Conservation (phyloP, 2,113 vertebrate species). For the Mola mola region DNA sequence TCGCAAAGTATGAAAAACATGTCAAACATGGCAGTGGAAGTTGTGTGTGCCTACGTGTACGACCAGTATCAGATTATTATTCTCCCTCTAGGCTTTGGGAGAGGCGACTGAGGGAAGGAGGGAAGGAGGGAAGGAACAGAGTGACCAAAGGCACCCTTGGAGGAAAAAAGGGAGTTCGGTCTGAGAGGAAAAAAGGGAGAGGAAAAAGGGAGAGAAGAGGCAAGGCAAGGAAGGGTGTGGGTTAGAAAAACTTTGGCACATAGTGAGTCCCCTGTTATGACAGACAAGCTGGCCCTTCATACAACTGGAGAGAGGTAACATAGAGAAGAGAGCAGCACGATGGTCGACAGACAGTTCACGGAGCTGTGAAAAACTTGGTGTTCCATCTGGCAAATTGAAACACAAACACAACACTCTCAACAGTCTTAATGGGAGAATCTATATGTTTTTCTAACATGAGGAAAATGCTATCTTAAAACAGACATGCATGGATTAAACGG, state of each 20-base stretch:
- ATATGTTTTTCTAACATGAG: too few species aligned
- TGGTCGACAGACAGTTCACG: slow-evolving; percentile 31
- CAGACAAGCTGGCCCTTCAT: slow-evolving; percentile 79
- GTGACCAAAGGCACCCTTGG: slow-evolving; percentile 43
- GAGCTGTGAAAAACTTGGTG: slow-evolving; percentile 12
- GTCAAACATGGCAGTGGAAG: background rate
- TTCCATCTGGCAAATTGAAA: too few species aligned
- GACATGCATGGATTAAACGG: too few species aligned
- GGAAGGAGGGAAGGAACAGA: slow-evolving; percentile 59
- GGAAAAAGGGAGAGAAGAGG: slow-evolving; percentile 38
- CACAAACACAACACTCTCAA: too few species aligned
- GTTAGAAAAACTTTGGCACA: slow-evolving; percentile 71
- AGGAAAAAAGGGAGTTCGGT: slow-evolving; percentile 61
- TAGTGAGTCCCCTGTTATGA: slow-evolving; percentile 77
- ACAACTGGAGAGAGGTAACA: slow-evolving; percentile 28
- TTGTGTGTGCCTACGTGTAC: background rate
- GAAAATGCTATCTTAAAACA: too few species aligned
- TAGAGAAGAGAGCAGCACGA: slow-evolving; percentile 27
- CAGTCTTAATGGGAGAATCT: too few species aligned
- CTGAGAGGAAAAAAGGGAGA: slow-evolving; percentile 47
- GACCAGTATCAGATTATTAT: slow-evolving; percentile 25
- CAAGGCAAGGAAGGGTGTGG: slow-evolving; percentile 68
- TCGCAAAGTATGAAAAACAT: slow-evolving; percentile 4
- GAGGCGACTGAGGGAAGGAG: background rate
- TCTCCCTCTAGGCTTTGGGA: slow-evolving; percentile 15